Conservation (phyloP, 2,888 invertebrate genomes). For the Volucella bombylans region DNA sequence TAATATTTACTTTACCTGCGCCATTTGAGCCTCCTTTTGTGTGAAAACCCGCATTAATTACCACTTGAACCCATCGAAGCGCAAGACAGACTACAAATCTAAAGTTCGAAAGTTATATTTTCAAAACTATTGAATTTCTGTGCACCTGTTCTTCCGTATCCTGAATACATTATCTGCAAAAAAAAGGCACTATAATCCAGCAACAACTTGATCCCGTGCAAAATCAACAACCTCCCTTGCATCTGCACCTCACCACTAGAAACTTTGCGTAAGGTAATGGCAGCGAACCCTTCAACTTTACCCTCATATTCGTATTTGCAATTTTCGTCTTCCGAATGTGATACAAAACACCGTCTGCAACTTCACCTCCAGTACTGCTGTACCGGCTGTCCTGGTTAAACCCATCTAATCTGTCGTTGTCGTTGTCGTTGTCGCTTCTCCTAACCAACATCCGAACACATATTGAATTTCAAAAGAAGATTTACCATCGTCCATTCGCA, state of each 20-base stretch:
- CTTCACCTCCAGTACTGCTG: conserved; percentile 24
- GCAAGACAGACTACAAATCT: conserved; percentile 39
- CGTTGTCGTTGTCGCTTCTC: conserved; percentile 25
- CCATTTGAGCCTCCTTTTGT: too few species aligned
- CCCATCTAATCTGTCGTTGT: conserved; percentile 36
- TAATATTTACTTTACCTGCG: too few species aligned
- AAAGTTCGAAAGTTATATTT: conserved; percentile 1
- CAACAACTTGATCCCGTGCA: conserved; percentile 24
- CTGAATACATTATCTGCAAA: conserved; percentile 19
- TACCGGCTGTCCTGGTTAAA: conserved; percentile 14
- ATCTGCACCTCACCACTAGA: conserved; percentile 6
- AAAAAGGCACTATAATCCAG: conserved; percentile 43
- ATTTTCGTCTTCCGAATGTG: conserved; percentile 38
- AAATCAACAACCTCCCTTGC: conserved; percentile 22
- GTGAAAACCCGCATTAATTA: conserved; percentile 48
- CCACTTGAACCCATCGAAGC: conserved; percentile 47
- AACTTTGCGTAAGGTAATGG: conserved; percentile 38
- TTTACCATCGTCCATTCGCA: conserved; percentile 36
- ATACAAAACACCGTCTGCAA: conserved; percentile 30
- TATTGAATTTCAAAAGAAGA: conserved; percentile 63
- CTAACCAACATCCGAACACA: conserved; percentile 26
- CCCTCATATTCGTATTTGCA: conserved; percentile 48
- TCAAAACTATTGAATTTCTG: conserved; percentile 17
- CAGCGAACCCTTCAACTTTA: conserved; percentile 53
- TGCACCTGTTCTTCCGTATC: conserved; percentile 27